These are phyloP conservation scores for Acanthosoma haemorrhoidale DNA, from an alignment of 2,888 invertebrate genomes.

Conservation along the genomic window DNA sequence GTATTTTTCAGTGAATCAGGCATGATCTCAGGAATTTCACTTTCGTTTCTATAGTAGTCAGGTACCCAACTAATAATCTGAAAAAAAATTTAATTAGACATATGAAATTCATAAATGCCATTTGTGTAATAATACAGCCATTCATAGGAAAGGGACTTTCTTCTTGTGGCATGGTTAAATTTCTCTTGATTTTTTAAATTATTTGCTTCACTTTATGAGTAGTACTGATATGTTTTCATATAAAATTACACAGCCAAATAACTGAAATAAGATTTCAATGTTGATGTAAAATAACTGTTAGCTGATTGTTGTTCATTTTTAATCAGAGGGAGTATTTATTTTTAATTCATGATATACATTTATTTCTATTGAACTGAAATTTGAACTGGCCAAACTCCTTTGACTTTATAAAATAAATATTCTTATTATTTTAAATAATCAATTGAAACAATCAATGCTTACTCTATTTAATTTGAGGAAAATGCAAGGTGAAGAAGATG, in stretches of 20 bases:
- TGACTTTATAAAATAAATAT: too few relatives aligned
- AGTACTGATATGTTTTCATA: neutral
- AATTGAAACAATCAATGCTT: too few relatives aligned
- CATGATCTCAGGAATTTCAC: slow-evolving; percentile 57
- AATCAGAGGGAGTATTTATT: too few relatives aligned
- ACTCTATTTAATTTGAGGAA: slow-evolving; percentile 80
- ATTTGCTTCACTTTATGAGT: neutral
- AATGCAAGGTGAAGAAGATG: slow-evolving; percentile 70
- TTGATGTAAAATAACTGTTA: too few relatives aligned
- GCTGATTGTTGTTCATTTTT: too few relatives aligned
- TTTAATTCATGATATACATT: too few relatives aligned
- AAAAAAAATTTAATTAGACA: neutral
- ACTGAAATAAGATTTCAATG: too few relatives aligned
- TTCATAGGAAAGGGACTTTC: too few relatives aligned
- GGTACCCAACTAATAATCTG: slow-evolving; percentile 72
- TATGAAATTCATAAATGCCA: neutral
- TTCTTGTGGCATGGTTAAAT: neutral
- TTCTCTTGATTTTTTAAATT: neutral
- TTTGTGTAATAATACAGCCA: neutral
- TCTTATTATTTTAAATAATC: too few relatives aligned
- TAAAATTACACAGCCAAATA: too few relatives aligned
- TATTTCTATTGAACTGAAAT: too few relatives aligned
- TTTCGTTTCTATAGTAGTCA: slow-evolving; percentile 54
- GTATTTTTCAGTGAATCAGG: slow-evolving; percentile 52
- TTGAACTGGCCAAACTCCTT: too few relatives aligned